Conservation (phyloP, 2,888 invertebrate genomes). For the Nyleta sp. region DNA sequence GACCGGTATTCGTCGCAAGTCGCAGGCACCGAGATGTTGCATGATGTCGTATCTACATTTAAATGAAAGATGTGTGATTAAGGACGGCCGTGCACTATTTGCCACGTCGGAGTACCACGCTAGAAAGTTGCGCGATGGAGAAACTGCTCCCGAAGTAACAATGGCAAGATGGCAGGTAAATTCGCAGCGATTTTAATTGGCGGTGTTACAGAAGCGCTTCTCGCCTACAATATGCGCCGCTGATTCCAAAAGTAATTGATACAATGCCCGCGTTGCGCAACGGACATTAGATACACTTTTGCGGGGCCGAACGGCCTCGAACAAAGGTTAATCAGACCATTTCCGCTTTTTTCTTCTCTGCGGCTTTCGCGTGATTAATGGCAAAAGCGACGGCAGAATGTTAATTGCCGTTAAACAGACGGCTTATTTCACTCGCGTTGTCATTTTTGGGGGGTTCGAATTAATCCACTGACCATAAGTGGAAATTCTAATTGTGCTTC, state of each 20-base stretch:
- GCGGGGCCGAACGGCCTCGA: slow-evolving; percentile 23
- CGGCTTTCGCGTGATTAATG: slow-evolving; percentile 10
- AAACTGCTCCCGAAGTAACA: slow-evolving; percentile 65
- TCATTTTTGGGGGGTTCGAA: too few relatives aligned
- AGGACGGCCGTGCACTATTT: slow-evolving; percentile 62
- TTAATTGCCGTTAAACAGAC: slow-evolving; percentile 28
- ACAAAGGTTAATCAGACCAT: slow-evolving; percentile 45
- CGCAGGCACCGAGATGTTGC: slow-evolving; percentile 30
- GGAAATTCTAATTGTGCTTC: too few relatives aligned
- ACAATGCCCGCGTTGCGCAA: slow-evolving; percentile 50
- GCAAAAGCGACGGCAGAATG: slow-evolving; percentile 11
- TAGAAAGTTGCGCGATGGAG: slow-evolving; percentile 64
- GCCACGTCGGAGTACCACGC: slow-evolving; percentile 54
- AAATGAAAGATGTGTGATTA: slow-evolving; percentile 60
- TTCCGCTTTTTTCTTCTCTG: slow-evolving; percentile 31
- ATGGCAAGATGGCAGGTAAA: slow-evolving; percentile 65
- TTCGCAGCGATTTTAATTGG: slow-evolving; percentile 65
- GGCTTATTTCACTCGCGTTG: slow-evolving; percentile 23
- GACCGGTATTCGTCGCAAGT: not conserved
- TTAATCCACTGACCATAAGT: too few relatives aligned
- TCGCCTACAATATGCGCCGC: slow-evolving; percentile 48
- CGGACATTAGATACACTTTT: slow-evolving; percentile 32
- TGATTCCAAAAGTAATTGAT: slow-evolving; percentile 58
- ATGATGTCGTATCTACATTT: slow-evolving; percentile 53
- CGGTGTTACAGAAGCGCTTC: slow-evolving; percentile 61